A percentile compares a stretch with the other conserved stretches of the same genome.
These are phyloP conservation scores for Rhodeus uyekii DNA, from an alignment of 2,797 vertebrate species.

Conservation along the genomic window DNA sequence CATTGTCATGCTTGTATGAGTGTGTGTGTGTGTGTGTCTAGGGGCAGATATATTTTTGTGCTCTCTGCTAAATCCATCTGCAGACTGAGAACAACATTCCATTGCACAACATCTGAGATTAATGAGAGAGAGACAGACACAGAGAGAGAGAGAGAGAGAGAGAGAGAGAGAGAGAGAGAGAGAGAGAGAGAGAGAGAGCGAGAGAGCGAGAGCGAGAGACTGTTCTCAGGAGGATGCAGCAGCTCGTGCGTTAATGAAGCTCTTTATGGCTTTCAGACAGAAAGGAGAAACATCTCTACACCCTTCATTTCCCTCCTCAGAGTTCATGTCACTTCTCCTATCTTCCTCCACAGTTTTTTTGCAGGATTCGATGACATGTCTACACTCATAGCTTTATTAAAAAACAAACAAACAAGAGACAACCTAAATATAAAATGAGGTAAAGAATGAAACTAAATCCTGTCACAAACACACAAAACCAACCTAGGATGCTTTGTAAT, in stretches of 20 bases:
- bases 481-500: neutral
- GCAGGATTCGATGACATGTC: neutral
- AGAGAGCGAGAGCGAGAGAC: neutral
- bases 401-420: neutral
- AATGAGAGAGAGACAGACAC: conserved; percentile 38
- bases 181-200: conserved; percentile 35
- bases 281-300: conserved; percentile 29
- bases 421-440: neutral
- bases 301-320: conserved; percentile 14
- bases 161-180: conserved; percentile 3
- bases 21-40: neutral
- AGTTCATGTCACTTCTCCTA: conserved; percentile 9
- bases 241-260: conserved; percentile 55
- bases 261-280: conserved; percentile 47
- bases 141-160: conserved; percentile 39
- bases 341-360: neutral
- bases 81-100: conserved; percentile 58
- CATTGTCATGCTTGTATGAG: conserved; percentile 27
- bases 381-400: neutral
- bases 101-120: conserved; percentile 46
- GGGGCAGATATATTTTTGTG: conserved; percentile 48
- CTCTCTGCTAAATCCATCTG: conserved; percentile 59
- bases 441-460: neutral
- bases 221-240: conserved; percentile 32
- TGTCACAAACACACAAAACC: neutral